These are phyloP conservation scores for Porites australiensis DNA, from an alignment of 64 coral and sea anemone species.

Conservation along the genomic window DNA sequence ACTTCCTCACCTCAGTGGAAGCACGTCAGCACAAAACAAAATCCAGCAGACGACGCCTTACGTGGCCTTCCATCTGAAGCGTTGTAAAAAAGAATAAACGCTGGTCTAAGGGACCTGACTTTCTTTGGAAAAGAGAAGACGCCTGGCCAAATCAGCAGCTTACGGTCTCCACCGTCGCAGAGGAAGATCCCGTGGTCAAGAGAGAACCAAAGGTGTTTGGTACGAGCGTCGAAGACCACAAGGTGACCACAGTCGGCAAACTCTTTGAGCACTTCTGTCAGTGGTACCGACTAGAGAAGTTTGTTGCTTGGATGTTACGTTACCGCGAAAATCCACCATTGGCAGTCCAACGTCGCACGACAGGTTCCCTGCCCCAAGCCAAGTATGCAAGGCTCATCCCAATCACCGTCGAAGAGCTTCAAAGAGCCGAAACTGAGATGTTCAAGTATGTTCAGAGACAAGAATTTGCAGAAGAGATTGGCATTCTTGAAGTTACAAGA, in stretches of 20 bases:
- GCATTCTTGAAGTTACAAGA: neutral
- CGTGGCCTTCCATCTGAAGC: no score
- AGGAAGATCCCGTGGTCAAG: constrained; percentile 1
- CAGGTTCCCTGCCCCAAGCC: neutral
- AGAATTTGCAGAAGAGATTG: neutral
- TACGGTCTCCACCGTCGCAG: neutral
- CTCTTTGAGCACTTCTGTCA: constrained; percentile 11
- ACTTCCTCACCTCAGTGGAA: neutral
- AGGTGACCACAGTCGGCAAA: neutral
- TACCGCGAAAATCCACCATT: neutral
- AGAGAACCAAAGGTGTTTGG: neutral
- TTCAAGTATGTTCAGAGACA: neutral
- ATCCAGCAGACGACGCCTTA: constrained; percentile 33
- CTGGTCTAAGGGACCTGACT: constrained; percentile 29
- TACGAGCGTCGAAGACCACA: neutral
- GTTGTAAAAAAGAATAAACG: constrained; percentile 42
- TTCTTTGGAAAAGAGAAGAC: constrained; percentile 41
- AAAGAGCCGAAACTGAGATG: constrained; percentile 25
- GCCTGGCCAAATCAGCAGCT: constrained; percentile 44
- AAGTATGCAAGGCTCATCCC: neutral
- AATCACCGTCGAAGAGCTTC: neutral
- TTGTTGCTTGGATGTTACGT: constrained; percentile 29
- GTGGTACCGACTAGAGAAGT: constrained; percentile 36
- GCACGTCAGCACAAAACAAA: constrained; percentile 6
- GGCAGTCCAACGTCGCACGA: neutral